Base-by-base conservation (phyloP, 1,140 invertebrate species). In the Sminthurinus signatus region DNA sequence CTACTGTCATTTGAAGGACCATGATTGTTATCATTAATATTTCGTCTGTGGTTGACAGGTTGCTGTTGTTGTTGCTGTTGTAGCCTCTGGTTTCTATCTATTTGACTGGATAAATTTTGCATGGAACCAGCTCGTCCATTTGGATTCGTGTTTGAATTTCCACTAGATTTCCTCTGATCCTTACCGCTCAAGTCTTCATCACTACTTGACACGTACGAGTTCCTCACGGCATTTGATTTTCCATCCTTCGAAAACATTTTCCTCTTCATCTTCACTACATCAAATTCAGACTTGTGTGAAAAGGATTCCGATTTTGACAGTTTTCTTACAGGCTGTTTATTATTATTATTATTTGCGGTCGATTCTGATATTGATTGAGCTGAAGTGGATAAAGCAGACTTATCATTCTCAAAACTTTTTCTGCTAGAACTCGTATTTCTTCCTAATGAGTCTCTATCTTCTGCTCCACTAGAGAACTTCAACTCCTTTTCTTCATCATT, bases 241-340 rank as follows among this genome's bases (percentile, higher is more conserved):
- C 31, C 48, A 17, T 55, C n/a, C 48, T 54, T 42, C 21, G 17
- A 21, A 21, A 46, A 69, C 17, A 14, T 48, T 36, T 62, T 61
- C 36, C 69, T 19, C 19, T 62, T 67, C 65, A 65, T 60, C 31
- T 66, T 68, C 12, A 54, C 56, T 15, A 57, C 64, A 43, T 71
- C 65, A 56, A 65, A 65, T 31, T 71, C 69, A 31, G 65, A 64
- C 14, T 68, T 67, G 31, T 71, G 65, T 2, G 69, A 66, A 61
- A 71, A 71, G 2, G 69, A 71, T 28, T 71, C 69, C 19, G 69
- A 71, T 52, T 71, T 71, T 17, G 66, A 63, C 5, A 68, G 25
- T 31, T 68, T 67, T 46, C 61, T 68, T 19, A 27, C 1, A 14
- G 62, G 29, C 10, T 43, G 52, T 8, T 43, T 36, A 5, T 21